Evolutionary conservation across 2,888 invertebrate genomes (phyloP).

Genomic region (Pediacus dermestoides): DNA sequence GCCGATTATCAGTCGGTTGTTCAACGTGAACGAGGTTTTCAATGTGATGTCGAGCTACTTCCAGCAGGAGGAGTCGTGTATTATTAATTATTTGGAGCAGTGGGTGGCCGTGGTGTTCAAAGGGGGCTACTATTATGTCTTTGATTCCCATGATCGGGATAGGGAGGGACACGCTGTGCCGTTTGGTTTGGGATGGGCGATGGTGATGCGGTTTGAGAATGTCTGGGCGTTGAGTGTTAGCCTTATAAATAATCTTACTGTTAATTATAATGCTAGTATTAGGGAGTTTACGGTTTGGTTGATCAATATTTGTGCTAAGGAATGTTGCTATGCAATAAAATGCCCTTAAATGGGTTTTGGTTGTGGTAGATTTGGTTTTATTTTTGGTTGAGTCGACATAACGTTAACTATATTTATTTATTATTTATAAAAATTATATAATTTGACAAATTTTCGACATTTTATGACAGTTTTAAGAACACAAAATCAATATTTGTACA

Average conservation of each 20-base stretch:
- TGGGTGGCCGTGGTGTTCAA: slow-evolving; percentile 57
- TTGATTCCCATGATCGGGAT: slow-evolving; percentile 59
- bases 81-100: slow-evolving; percentile 53
- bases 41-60: slow-evolving; percentile 56
- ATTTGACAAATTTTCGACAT: too few relatives aligned
- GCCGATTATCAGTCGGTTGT: slow-evolving; percentile 37
- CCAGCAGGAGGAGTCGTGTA: slow-evolving; percentile 54
- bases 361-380: too few relatives aligned
- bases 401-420: too few relatives aligned
- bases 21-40: slow-evolving; percentile 27
- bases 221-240: slow-evolving; percentile 26
- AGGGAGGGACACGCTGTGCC: slow-evolving; percentile 45
- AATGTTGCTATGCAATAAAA: too few relatives aligned
- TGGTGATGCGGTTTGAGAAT: slow-evolving; percentile 30
- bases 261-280: slow-evolving; percentile 14
- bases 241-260: slow-evolving; percentile 29
- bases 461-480: too few relatives aligned
- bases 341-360: too few relatives aligned
- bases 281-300: slow-evolving; percentile 29
- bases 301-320: too few relatives aligned
- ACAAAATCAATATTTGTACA: too few relatives aligned
- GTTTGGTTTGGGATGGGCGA: slow-evolving; percentile 19
- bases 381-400: too few relatives aligned
- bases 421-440: too few relatives aligned
- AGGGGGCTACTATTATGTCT: slow-evolving; percentile 56